Evolutionary conservation across 2,888 invertebrate genomes (phyloP).

Genomic region (Eristalinus sepulchralis): DNA sequence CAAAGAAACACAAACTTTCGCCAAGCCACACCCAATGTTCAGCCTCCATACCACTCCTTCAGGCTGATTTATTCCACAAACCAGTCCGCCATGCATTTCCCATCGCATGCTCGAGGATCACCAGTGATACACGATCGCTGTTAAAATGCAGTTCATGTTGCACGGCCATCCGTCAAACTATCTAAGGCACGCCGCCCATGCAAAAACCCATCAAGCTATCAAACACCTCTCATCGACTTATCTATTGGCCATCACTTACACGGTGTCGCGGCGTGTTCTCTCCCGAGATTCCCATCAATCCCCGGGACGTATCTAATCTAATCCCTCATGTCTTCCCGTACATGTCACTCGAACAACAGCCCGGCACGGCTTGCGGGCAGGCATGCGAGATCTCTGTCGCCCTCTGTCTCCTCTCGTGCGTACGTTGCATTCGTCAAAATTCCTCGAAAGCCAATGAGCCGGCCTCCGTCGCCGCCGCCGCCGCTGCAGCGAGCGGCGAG

Average conservation of each 20-base stretch:
- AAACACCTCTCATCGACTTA: constrained; percentile 13
- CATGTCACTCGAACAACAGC: constrained; percentile 2
- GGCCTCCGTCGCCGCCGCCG: background rate
- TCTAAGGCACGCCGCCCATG: background rate
- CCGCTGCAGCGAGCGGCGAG: background rate
- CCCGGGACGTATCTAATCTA: background rate
- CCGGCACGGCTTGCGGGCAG: background rate
- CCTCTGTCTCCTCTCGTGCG: constrained; percentile 10
- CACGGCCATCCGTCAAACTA: background rate
- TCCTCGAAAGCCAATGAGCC: background rate
- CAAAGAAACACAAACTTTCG: no score
- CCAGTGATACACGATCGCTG: background rate
- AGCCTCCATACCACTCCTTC: no score
- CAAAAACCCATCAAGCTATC: background rate
- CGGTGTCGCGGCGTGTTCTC: background rate
- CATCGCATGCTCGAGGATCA: background rate
- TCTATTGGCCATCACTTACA: constrained; percentile 17
- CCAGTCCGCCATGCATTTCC: background rate
- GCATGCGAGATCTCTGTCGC: background rate
- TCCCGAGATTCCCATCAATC: background rate
- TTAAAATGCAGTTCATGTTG: background rate
- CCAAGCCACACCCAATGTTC: no score
- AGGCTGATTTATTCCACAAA: background rate
- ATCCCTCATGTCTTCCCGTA: background rate
- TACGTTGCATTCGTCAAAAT: constrained; percentile 17